These are phyloP conservation scores for Melanargia galathea DNA, from an alignment of 2,888 invertebrate genomes.

Conservation along the genomic window DNA sequence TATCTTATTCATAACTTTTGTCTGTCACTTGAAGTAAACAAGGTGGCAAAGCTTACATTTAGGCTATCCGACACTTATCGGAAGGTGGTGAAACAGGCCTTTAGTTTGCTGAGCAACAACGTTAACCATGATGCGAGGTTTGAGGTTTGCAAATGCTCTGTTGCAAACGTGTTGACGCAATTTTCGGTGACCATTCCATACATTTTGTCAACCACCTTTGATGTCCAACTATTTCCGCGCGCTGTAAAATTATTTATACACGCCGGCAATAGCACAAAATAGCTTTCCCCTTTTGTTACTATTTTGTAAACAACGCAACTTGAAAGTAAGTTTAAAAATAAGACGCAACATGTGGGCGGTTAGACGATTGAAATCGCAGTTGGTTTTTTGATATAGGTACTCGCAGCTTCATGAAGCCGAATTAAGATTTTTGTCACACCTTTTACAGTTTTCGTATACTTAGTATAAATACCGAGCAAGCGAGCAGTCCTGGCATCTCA, in stretches of 20 bases:
- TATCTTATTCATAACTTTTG: too few relatives aligned
- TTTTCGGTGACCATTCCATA: conserved; percentile 22
- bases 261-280: conserved; percentile 44
- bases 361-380: conserved; percentile 24
- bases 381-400: conserved; percentile 14
- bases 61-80: too few relatives aligned
- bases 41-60: too few relatives aligned
- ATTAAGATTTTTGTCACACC: background rate
- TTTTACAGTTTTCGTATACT: background rate
- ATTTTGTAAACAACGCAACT: conserved; percentile 47
- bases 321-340: conserved; percentile 35
- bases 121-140: background rate
- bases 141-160: background rate
- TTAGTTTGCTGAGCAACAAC: too few relatives aligned
- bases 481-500: too few relatives aligned
- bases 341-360: conserved; percentile 24
- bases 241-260: conserved; percentile 46
- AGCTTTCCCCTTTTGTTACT: conserved; percentile 51
- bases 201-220: conserved; percentile 45
- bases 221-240: conserved; percentile 42
- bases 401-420: background rate
- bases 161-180: background rate
- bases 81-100: too few relatives aligned
- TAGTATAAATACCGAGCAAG: too few relatives aligned
- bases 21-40: too few relatives aligned